Conservation (phyloP, 2,113 vertebrate genomes). For the Proterorhinus semilunaris region DNA sequence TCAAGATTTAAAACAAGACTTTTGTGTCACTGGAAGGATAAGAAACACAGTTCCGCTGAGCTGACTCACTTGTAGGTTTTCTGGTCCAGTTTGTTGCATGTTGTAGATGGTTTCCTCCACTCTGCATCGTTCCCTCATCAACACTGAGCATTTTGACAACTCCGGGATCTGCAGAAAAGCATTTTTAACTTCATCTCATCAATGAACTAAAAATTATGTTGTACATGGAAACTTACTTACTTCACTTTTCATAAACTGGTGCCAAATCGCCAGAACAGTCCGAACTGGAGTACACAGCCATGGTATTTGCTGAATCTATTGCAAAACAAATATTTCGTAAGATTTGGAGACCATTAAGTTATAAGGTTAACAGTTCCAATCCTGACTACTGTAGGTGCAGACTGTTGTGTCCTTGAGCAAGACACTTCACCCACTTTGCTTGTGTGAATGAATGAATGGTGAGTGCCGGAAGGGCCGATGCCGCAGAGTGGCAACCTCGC, state of each 20-base stretch:
- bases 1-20: not conserved
- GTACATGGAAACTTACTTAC: slow-evolving; percentile 29
- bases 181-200: not conserved
- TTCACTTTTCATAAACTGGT: slow-evolving; percentile 60
- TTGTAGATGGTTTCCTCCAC: slow-evolving; percentile 54
- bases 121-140: slow-evolving; percentile 55
- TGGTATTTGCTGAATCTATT: slow-evolving; percentile 58
- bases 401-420: no score
- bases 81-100: slow-evolving; percentile 55
- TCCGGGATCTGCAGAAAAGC: slow-evolving; percentile 52
- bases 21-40: not conserved
- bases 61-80: slow-evolving; percentile 53
- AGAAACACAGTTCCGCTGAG: not conserved
- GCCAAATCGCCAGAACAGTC: slow-evolving; percentile 55
- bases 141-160: slow-evolving; percentile 53
- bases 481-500: no score
- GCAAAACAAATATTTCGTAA: not conserved
- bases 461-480: no score
- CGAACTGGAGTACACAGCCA: slow-evolving; percentile 55
- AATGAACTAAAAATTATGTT: not conserved
- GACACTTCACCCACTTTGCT: no score
- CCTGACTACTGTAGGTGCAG: no score
- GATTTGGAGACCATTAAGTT: no score
- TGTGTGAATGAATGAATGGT: no score
- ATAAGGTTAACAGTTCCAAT: no score